Evolutionary conservation across 92 coral and sea anemone genomes (phyloP), one percentile per base, ranked within the genome.

Genomic region (Porites evermanni): DNA sequence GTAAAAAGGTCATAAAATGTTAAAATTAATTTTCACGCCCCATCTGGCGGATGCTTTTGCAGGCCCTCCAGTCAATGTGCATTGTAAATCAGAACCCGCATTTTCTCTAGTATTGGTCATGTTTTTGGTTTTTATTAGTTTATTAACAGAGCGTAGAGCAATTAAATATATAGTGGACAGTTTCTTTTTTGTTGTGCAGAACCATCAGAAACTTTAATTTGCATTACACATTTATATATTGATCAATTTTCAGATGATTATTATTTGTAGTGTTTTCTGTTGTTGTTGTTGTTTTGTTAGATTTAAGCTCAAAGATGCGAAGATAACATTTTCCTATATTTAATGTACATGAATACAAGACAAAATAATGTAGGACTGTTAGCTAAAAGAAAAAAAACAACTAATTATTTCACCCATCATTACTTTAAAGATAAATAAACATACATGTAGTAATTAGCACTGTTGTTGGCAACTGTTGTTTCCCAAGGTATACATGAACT

Each of bases 51-150:
- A 14, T 11, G 16, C 12, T 11, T 56, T 56, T 11, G 13, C 2
- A 56, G 5, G 61, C 61, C 32, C 32, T 29, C 13, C 60, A 13
- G 60, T 54, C 17, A 56, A 56, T 14, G 61, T 2, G 61, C 24
- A 19, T 21, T 58, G 13, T 8, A 11, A 19, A 38, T 77, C 26
- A 4, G 16, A 79, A 65, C 83, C 38, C 38, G 60, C 72, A 51
- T 79, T 50, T 44, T 18, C 20, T 53, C 58, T 52, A 10, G 65
- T 79, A 79, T 79, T 79, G 72, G 51, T 63, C 72, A 0, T 50
- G 59, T 79, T 79, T 79, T 79, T 38, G 63, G 63, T 19, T 56
- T 47, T 64, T 29, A 7, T 12, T 23, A 13, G 80, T 21, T 77
- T 77, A 64, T 64, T 17, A 16, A 79, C 64, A 38, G 63, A 79